A percentile compares a stretch with the other conserved stretches of the same genome.
These are phyloP conservation scores for Phaetusa simplex DNA, from an alignment of 2,113 vertebrate species.

Conservation along the genomic window DNA sequence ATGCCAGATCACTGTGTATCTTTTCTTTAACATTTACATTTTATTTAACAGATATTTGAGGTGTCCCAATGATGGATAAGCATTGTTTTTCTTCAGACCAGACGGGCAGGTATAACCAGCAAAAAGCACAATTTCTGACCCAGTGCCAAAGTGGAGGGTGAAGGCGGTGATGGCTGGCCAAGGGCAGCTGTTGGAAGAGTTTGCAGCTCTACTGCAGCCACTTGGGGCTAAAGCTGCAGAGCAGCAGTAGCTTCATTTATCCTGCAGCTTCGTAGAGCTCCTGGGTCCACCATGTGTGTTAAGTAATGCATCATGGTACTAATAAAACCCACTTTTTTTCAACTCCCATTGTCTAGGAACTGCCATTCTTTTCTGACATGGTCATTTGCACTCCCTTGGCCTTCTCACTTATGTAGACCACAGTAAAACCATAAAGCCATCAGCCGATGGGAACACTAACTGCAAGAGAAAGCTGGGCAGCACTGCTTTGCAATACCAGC, in stretches of 20 bases:
- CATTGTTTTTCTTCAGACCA: neutral
- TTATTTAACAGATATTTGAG: neutral
- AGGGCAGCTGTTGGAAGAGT: neutral
- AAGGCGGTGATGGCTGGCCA: neutral
- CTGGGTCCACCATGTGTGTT: neutral
- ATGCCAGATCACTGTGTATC: neutral
- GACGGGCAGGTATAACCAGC: neutral
- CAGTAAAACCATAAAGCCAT: neutral
- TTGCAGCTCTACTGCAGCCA: neutral
- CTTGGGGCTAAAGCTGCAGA: neutral
- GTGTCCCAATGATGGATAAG: neutral
- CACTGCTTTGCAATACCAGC: neutral
- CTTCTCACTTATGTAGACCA: neutral
- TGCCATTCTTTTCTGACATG: neutral
- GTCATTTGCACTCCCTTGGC: neutral
- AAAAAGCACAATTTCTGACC: neutral
- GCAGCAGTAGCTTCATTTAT: neutral
- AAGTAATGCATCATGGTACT: neutral
- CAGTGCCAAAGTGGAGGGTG: neutral
- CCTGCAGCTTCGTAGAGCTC: fast-evolving
- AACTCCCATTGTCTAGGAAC: neutral
- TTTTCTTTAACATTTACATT: neutral
- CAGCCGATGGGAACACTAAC: neutral
- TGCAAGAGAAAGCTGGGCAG: neutral
- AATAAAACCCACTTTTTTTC: neutral